These are phyloP conservation scores for Aleiodes sp. DNA, from an alignment of 1,140 invertebrate genomes.

Conservation along the genomic window DNA sequence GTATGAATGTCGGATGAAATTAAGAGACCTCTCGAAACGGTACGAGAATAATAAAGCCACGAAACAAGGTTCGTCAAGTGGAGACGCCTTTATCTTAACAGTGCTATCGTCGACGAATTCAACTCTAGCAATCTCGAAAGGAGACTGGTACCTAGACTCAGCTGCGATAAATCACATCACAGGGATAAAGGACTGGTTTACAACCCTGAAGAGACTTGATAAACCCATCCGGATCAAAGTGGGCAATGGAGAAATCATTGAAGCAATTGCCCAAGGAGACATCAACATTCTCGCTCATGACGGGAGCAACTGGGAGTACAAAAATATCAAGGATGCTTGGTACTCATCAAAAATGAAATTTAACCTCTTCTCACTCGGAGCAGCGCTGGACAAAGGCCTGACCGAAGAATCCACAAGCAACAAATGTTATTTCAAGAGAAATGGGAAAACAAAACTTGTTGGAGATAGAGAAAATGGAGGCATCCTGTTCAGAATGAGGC, in stretches of 20 bases:
- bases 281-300: constrained; percentile 15
- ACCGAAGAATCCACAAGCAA: neutral
- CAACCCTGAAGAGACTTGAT: neutral
- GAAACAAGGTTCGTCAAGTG: neutral
- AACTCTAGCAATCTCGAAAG: neutral
- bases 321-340: constrained; percentile 50
- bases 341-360: constrained; percentile 48
- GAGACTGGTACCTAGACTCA: constrained; percentile 35
- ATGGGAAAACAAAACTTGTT: neutral
- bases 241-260: constrained; percentile 29
- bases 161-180: constrained; percentile 43
- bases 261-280: constrained; percentile 27
- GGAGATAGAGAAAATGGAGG: constrained; percentile 27
- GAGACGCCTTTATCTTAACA: constrained; percentile 20
- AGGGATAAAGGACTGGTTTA: constrained; percentile 20
- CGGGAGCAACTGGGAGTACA: constrained; percentile 27
- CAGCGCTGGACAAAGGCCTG: neutral
- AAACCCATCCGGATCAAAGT: constrained; percentile 17
- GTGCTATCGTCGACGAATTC: neutral
- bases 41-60: neutral
- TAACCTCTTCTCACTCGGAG: constrained; percentile 19
- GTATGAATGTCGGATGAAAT: neutral
- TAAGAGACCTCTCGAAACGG: constrained; percentile 9
- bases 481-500: constrained; percentile 22
- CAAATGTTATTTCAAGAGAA: neutral